phyloP scores from a whole-genome alignment of 2,888 invertebrate species.

The Tanaodytes sp. region DNA sequence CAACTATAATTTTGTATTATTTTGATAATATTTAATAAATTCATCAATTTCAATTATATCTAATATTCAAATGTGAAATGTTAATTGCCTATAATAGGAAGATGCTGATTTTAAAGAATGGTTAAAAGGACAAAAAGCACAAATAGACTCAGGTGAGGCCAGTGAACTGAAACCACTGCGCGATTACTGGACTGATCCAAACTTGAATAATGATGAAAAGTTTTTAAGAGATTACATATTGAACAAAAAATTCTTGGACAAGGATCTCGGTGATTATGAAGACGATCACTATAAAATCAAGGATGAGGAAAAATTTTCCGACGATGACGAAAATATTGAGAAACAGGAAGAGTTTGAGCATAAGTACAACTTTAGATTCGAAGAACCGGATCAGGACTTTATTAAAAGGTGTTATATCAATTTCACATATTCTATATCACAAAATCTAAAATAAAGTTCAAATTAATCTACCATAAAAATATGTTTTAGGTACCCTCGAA shows the following conservation, averaged over 20 bases:
- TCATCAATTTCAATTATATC: no score
- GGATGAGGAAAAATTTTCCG: conserved; percentile 77
- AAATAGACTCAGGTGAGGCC: conserved; percentile 76
- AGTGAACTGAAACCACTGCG: conserved; percentile 82
- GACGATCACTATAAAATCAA: conserved; percentile 64
- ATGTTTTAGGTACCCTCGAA: conserved; percentile 84
- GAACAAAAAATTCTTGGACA: conserved; percentile 80
- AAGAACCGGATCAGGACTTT: conserved; percentile 95
- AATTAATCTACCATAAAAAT: no score
- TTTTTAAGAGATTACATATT: conserved; percentile 94
- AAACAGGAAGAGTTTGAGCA: conserved; percentile 93
- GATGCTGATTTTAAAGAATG: conserved; percentile 83
- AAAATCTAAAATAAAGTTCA: conserved; percentile 1
- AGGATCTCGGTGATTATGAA: conserved; percentile 51
- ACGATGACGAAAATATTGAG: conserved; percentile 86
- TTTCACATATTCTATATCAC: conserved; percentile 2
- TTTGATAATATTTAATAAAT: no score
- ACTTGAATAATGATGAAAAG: conserved; percentile 86
- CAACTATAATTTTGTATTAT: no score
- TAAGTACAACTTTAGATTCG: conserved; percentile 96
- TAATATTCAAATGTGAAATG: no score
- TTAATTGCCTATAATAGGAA: no score
- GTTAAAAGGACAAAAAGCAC: conserved; percentile 82
- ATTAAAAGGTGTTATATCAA: conserved; percentile 74
- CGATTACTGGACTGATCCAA: conserved; percentile 88